These are phyloP conservation scores for Phymatocera aterrima DNA, from an alignment of 2,888 invertebrate genomes.

Conservation along the genomic window DNA sequence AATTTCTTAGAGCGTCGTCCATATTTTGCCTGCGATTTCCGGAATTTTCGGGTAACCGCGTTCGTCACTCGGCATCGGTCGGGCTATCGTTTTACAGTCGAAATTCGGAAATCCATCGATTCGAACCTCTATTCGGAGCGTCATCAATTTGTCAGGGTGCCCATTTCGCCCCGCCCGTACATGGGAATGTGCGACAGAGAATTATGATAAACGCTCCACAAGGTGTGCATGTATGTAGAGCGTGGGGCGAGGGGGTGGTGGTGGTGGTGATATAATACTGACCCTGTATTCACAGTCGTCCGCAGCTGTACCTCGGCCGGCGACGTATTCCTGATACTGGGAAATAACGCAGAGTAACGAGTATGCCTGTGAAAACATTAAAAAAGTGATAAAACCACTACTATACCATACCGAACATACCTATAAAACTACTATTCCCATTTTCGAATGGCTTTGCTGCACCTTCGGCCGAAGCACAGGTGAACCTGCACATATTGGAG, in stretches of 20 bases:
- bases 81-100: too few relatives aligned
- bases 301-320: constrained; percentile 83
- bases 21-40: too few relatives aligned
- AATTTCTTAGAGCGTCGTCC: too few relatives aligned
- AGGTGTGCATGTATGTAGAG: neutral
- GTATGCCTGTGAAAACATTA: constrained; percentile 80
- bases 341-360: constrained; percentile 90
- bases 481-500: too few relatives aligned
- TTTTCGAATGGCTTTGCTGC: neutral
- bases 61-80: neutral
- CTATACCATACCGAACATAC: too few relatives aligned
- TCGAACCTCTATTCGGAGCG: too few relatives aligned
- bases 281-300: constrained; percentile 80
- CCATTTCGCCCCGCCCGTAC: too few relatives aligned
- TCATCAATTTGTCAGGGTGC: too few relatives aligned
- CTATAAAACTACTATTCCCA: neutral
- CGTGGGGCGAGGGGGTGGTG: too few relatives aligned
- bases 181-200: neutral
- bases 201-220: neutral
- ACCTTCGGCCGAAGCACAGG: too few relatives aligned
- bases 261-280: constrained; percentile 69
- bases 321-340: constrained; percentile 89
- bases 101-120: too few relatives aligned
- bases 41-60: too few relatives aligned
- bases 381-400: constrained; percentile 23